A percentile compares a stretch with the other conserved stretches of the same genome.
Evolutionary conservation across 2,888 invertebrate genomes (phyloP).

Genomic region (Stratiomys singularior): DNA sequence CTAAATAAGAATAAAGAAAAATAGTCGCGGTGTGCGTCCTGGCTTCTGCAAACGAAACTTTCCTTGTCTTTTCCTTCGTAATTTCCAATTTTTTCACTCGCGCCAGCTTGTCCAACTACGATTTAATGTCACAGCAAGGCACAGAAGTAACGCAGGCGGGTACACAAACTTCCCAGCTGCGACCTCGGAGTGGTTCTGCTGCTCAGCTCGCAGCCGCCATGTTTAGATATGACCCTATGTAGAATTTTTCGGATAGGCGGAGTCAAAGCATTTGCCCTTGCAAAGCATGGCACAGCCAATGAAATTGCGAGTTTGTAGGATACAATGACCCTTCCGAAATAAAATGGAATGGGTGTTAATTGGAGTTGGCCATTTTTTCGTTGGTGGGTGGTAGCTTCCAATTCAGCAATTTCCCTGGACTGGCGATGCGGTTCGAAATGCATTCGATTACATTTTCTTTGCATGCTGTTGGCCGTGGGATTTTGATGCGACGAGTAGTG

Average conservation of each 20-base stretch:
- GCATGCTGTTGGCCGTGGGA: too few species aligned
- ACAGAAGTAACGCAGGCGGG: background rate
- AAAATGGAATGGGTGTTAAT: slow-evolving; percentile 13
- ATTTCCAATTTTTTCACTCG: too few species aligned
- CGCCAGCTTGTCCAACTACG: background rate
- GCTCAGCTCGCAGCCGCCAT: too few species aligned
- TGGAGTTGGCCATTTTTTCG: slow-evolving; percentile 19
- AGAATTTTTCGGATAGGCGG: slow-evolving; percentile 34
- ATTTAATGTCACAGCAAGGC: background rate
- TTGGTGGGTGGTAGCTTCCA: slow-evolving; percentile 1
- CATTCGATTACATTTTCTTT: too few species aligned
- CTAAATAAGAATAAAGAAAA: background rate
- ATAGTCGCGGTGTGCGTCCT: background rate
- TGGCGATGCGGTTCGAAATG: too few species aligned
- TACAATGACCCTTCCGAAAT: slow-evolving; percentile 38
- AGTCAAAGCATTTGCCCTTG: slow-evolving; percentile 23
- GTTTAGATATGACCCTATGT: slow-evolving; percentile 22
- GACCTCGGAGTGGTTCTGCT: too few species aligned
- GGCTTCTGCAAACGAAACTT: background rate
- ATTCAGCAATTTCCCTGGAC: background rate
- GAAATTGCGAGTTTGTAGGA: background rate
- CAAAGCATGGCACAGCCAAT: slow-evolving; percentile 1
- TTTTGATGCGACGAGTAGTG: too few species aligned
- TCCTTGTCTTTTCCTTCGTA: too few species aligned
- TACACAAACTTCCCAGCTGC: background rate